These are phyloP conservation scores for Biston betularia DNA, from an alignment of 2,888 invertebrate species.

Conservation along the genomic window DNA sequence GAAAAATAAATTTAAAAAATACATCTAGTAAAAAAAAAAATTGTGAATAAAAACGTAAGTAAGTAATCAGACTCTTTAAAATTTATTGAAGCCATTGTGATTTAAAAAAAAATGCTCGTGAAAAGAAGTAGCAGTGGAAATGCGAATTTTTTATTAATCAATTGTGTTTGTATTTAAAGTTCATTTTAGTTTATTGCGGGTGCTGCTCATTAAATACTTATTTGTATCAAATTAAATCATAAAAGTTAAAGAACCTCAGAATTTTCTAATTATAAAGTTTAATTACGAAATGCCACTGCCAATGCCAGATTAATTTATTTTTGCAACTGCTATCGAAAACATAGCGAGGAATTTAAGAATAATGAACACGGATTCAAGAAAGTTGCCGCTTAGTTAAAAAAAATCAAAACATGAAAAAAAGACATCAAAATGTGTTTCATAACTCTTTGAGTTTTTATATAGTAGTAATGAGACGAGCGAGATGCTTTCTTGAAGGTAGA, in stretches of 20 bases:
- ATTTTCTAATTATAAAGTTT: conserved; percentile 27
- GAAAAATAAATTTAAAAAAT: too few relatives aligned
- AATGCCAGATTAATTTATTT: conserved; percentile 13
- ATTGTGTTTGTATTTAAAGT: neutral
- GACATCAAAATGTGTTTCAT: too few relatives aligned
- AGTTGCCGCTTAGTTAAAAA: neutral
- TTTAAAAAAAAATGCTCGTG: too few relatives aligned
- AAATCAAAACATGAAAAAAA: neutral
- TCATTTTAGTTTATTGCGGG: neutral
- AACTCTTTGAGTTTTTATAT: too few relatives aligned
- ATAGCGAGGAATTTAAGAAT: neutral
- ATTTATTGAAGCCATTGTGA: too few relatives aligned
- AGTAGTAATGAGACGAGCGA: too few relatives aligned
- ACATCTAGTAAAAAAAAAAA: too few relatives aligned
- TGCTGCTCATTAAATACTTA: neutral
- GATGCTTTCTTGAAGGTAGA: too few relatives aligned
- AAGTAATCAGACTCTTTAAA: too few relatives aligned
- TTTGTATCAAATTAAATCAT: conserved; percentile 6
- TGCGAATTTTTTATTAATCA: too few relatives aligned
- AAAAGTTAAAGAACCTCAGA: conserved; percentile 9
- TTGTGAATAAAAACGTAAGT: too few relatives aligned
- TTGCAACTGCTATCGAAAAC: conserved; percentile 1
- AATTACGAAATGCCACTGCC: conserved; percentile 24
- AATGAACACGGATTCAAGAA: neutral
- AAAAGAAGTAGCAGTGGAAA: too few relatives aligned